Percentiles rank a stretch among this genome's conserved stretches.
Evolutionary conservation across 2,888 invertebrate species (phyloP).

Genomic region (Orgyia antiqua): DNA sequence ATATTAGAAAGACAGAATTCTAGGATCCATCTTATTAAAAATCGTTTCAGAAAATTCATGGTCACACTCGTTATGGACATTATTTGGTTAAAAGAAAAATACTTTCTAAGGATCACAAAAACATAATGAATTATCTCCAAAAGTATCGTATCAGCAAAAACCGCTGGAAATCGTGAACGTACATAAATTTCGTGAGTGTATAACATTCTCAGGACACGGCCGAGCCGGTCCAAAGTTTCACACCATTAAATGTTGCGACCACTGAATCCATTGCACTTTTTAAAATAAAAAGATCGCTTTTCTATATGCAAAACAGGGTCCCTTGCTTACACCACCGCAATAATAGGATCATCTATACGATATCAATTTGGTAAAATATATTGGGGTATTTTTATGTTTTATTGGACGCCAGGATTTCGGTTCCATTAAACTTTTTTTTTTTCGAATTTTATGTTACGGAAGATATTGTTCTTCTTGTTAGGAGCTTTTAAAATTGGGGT

Average conservation of each 20-base stretch:
- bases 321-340: constrained; percentile 48
- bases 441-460: constrained; percentile 72
- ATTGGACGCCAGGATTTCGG: constrained; percentile 62
- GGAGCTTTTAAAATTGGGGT: constrained; percentile 27
- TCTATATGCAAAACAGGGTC: constrained; percentile 53
- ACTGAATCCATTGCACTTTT: constrained; percentile 65
- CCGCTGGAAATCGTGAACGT: constrained; percentile 41
- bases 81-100: no score
- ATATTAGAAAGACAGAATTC: no score
- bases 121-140: constrained; percentile 23
- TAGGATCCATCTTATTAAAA: no score
- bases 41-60: not conserved
- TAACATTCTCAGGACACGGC: constrained; percentile 35
- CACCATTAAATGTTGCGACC: constrained; percentile 66
- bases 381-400: constrained; percentile 67
- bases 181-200: constrained; percentile 53
- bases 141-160: constrained; percentile 19
- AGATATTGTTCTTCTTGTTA: constrained; percentile 57
- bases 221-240: constrained; percentile 50
- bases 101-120: no score
- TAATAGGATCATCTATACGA: constrained; percentile 64
- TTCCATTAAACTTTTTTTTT: constrained; percentile 61
- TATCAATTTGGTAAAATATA: constrained; percentile 61
- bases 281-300: constrained; percentile 22
- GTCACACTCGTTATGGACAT: no score